Evolutionary conservation across 2,888 invertebrate species (phyloP), one percentile per base, ranked within the genome.

Genomic region (Drosophila cognata): DNA sequence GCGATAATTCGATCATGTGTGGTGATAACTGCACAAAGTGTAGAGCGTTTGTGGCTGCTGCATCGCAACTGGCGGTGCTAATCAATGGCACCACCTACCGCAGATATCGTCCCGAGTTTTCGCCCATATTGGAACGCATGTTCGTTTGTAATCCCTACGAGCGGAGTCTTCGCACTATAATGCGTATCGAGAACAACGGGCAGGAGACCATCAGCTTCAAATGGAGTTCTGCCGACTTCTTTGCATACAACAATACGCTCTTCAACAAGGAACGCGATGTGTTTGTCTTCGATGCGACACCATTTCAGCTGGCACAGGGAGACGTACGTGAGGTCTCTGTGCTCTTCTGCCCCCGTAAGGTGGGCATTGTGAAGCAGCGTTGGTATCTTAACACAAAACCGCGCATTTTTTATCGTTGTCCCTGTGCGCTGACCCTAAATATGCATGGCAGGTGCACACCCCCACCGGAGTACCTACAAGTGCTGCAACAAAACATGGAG

Each of bases 161-260:
- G 43, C 73, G 62, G 1, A 63, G 70, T 4, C 38, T 79, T 2
- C 90, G 90, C 33, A 82, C 79, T 1, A 68, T 90, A 0, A 66
- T 92, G 59, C 82, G 78, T 25, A 58, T 91, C n/a, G 81, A 91
- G 51, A 92, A 91, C 59, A 64, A 80, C 8, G 91, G 91, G 0
- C 29, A 35, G 0, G 65, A 72, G 7, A 33, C 73, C 0, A 29
- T 91, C 4, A 64, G 55, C 10, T 90, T 89, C 18, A 68, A 53
- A 21, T 91, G 91, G 92, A 53, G 28, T 1, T 71, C 64, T 2
- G 70, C 74, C 1, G 50, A 83, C 0, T 90, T 81, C 59, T 91
- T 84, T 57, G 70, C 74, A 3, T 84, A 81, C 31, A 88, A 83
- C 6, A 36, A 62, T 0, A 64, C 68, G 4, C 77, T 91, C 11